Base-by-base conservation (phyloP, 2,797 vertebrate genomes). In the Cossypha caffra region DNA sequence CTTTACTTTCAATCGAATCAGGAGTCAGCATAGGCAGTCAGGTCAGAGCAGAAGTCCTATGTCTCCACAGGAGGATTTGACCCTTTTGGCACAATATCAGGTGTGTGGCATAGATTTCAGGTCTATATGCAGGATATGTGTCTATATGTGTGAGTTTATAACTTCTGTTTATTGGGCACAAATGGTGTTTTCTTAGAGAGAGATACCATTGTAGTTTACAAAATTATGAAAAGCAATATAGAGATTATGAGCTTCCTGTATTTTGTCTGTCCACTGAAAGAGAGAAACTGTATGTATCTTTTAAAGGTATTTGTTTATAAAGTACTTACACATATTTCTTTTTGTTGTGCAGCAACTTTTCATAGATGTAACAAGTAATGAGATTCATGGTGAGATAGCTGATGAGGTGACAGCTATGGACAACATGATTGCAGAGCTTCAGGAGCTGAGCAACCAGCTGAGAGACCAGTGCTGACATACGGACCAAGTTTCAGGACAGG, bases 341-440 rank as follows among this genome's bases (percentile, higher is more conserved):
- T 93, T 86, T 95, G 33, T 88, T 92, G 13, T 95, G n/a, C 96
- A 99, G 99, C 99, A 99, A 96, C 97, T 98, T 92, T 99, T 99
- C 98, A 97, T 98, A 10, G 99, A 99, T 58, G 96, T 97, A 67
- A 95, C 96, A 38, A 98, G 98, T 4, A 98, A 98, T 55, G 98
- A 98, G 58, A 59, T 99, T 93, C 98, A 97, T 38, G 29, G 62
- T 2, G 98, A 99, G 68, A 96, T 99, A 90, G 97, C 96, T 83
- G 98, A 98, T 29, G 98, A 98, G 9, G 95, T 99, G 37, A 93
- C 96, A 40, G 88, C 98, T 29, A 94, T 99, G 97, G 98, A 99
- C 62, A 97, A 91, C 59, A 84, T 99, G 66, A 96, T 99, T 64
- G 67, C 90, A 3, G 97, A 99, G 85, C 97, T 99, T 57, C 99